These are phyloP conservation scores for Carollia perspicillata DNA, from an alignment of 2,113 vertebrate species.

Conservation along the genomic window DNA sequence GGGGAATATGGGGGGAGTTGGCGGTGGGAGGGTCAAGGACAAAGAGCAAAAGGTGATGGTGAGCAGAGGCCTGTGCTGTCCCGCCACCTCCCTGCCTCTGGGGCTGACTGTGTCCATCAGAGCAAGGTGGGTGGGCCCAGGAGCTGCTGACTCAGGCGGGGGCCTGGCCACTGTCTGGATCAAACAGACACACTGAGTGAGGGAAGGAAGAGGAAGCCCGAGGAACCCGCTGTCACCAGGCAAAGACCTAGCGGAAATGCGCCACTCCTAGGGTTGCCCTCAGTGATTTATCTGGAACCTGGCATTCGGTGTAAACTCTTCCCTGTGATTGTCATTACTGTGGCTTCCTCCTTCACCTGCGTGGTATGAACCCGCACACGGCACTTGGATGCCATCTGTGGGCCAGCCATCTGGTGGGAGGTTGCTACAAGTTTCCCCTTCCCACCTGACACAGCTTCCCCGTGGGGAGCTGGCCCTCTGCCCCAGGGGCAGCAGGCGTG, in stretches of 20 bases:
- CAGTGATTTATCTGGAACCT: neutral
- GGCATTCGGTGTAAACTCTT: neutral
- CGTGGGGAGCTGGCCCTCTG: neutral
- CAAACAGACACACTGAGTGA: too few species aligned
- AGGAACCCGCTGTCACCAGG: neutral
- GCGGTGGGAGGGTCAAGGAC: too few species aligned
- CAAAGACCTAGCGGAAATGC: neutral
- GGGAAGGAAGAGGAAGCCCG: neutral
- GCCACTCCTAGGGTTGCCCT: neutral
- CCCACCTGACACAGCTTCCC: rapidly evolving
- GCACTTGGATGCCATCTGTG: neutral
- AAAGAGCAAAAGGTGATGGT: neutral
- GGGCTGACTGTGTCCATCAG: neutral
- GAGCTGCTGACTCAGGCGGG: rapidly evolving
- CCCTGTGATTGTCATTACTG: neutral
- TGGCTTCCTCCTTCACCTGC: neutral
- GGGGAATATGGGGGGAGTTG: rapidly evolving
- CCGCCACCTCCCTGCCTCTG: neutral
- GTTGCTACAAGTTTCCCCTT: neutral
- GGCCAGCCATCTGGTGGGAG: neutral
- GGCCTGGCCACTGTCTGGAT: neutral
- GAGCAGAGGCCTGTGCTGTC: neutral
- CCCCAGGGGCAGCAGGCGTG: neutral
- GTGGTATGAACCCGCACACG: neutral
- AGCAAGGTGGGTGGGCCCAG: neutral